These are phyloP conservation scores for Apodemus speciosus DNA, from an alignment of 2,113 vertebrate species.

Conservation along the genomic window DNA sequence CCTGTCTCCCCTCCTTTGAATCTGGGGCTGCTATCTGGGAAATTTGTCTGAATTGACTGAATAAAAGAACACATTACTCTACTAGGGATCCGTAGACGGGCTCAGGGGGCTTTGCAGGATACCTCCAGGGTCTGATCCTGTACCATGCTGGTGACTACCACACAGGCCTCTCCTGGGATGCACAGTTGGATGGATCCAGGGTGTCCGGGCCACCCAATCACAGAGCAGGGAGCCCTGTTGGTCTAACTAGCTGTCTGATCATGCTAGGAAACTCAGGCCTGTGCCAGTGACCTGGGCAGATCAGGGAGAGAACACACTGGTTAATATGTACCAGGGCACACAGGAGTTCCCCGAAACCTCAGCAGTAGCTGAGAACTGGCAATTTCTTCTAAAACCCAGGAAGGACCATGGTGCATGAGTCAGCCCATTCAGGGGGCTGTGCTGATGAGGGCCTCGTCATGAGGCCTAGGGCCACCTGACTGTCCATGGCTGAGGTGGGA, in stretches of 20 bases:
- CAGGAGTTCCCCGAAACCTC: neutral
- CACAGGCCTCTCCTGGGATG: neutral
- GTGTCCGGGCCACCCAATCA: neutral
- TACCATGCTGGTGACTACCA: neutral
- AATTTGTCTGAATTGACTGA: neutral
- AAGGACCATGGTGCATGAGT: neutral
- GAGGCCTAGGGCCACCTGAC: neutral
- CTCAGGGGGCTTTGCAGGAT: neutral
- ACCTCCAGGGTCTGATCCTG: neutral
- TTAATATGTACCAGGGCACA: conserved; percentile 28
- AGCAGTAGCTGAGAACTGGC: neutral
- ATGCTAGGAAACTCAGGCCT: neutral
- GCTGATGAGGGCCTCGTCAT: neutral
- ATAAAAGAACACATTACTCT: neutral
- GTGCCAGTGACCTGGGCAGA: neutral
- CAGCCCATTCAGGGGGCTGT: too few relatives aligned
- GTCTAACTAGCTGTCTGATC: neutral
- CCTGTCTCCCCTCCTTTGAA: neutral
- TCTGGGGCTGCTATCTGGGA: neutral
- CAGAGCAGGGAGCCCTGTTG: neutral
- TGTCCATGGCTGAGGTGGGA: neutral
- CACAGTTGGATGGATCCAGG: neutral
- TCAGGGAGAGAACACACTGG: neutral
- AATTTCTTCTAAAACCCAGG: neutral
- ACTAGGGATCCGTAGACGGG: neutral